Evolutionary conservation across 2,797 vertebrate genomes (phyloP).

Genomic region (Malacoraja senta): DNA sequence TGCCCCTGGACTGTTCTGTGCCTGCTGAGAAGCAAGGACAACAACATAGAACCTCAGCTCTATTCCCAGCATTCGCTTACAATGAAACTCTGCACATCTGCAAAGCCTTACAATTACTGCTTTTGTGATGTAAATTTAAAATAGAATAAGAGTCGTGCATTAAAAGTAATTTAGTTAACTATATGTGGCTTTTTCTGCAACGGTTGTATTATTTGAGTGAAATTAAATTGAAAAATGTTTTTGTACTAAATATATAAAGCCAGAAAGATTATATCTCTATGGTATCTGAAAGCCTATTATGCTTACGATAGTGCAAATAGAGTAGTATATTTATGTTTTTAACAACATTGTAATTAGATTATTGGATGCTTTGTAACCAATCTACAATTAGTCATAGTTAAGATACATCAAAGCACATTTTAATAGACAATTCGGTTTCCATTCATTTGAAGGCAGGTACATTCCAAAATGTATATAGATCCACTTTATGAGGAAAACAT

Average conservation of each 20-base stretch:
- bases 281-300: neutral
- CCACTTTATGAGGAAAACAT: neutral
- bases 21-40: neutral
- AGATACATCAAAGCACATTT: neutral
- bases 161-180: neutral
- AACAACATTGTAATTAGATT: slow-evolving; percentile 11
- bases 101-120: neutral
- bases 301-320: slow-evolving; percentile 1
- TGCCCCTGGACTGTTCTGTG: neutral
- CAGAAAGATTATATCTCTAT: neutral
- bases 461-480: neutral
- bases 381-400: neutral
- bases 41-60: neutral
- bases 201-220: neutral
- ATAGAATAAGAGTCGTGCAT: neutral
- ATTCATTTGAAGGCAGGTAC: neutral
- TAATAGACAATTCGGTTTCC: neutral
- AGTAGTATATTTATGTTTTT: neutral
- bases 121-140: neutral
- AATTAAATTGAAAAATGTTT: neutral
- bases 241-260: neutral
- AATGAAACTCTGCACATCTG: neutral
- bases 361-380: neutral
- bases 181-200: neutral
- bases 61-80: neutral